Percentiles rank a stretch among this genome's conserved stretches.
These are phyloP conservation scores for Brachionus paranguensis DNA, from an alignment of 1,140 invertebrate species.

Conservation along the genomic window DNA sequence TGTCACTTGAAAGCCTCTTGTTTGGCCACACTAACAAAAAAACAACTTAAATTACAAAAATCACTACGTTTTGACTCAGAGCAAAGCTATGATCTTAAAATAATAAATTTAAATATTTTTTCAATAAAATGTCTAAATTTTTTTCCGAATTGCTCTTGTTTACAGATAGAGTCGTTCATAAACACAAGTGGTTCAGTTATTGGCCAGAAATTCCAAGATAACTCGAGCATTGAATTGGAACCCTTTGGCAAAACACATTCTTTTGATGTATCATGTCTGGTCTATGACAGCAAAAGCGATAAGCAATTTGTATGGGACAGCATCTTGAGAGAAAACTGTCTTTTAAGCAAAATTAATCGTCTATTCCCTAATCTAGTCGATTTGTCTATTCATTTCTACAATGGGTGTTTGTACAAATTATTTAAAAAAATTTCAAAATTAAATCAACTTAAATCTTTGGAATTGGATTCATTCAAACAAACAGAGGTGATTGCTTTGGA, in stretches of 20 bases:
- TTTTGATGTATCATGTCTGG: not conserved
- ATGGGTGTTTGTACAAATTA: not conserved
- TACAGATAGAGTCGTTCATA: not conserved
- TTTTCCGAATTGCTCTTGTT: not conserved
- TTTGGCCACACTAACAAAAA: not conserved
- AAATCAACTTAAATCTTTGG: not conserved
- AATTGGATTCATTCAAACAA: not conserved
- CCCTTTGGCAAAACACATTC: not conserved
- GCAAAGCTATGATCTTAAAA: not conserved
- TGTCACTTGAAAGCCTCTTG: not conserved
- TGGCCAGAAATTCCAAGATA: not conserved
- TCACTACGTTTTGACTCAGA: not conserved
- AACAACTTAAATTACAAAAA: not conserved
- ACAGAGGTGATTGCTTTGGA: not conserved
- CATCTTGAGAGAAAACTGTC: not conserved
- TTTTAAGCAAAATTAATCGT: not conserved
- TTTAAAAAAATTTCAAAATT: constrained; percentile 3
- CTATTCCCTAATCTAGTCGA: not conserved
- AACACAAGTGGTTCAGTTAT: not conserved
- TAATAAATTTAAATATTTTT: not conserved
- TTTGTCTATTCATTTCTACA: not conserved
- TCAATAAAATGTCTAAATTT: not conserved
- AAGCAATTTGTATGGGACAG: not conserved
- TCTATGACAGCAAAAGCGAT: not conserved
- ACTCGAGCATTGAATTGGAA: not conserved